Conservation (phyloP, 2,113 vertebrate species). For the Petrocephalus microphthalmus region DNA sequence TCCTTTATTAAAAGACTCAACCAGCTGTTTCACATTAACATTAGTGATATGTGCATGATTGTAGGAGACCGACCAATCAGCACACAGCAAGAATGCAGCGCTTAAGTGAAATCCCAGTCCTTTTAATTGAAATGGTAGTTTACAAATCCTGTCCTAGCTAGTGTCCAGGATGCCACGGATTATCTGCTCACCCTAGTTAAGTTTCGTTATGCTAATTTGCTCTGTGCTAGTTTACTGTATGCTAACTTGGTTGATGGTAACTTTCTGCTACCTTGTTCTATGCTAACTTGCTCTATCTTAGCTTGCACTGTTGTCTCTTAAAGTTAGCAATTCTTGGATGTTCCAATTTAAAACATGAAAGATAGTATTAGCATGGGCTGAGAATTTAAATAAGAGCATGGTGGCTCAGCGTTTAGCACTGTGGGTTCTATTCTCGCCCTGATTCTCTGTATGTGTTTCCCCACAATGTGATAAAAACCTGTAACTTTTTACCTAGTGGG, state of each 20-base stretch:
- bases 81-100: too few species aligned
- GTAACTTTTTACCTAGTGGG: neutral
- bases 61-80: too few species aligned
- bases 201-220: neutral
- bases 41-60: too few species aligned
- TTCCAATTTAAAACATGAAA: neutral
- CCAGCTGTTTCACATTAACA: too few species aligned
- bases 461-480: too few species aligned
- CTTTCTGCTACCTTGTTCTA: neutral
- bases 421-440: neutral
- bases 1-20: too few species aligned
- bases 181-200: neutral
- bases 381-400: neutral
- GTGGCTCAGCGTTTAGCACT: neutral
- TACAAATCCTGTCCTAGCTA: too few species aligned
- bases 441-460: neutral
- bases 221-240: neutral
- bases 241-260: neutral
- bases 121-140: too few species aligned
- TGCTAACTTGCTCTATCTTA: neutral
- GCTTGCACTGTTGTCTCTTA: neutral
- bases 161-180: too few species aligned
- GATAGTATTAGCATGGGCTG: neutral
- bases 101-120: too few species aligned
- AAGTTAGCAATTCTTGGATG: neutral